phyloP scores from a whole-genome alignment of 2,113 vertebrate genomes.

The Manacus vitellinus region DNA sequence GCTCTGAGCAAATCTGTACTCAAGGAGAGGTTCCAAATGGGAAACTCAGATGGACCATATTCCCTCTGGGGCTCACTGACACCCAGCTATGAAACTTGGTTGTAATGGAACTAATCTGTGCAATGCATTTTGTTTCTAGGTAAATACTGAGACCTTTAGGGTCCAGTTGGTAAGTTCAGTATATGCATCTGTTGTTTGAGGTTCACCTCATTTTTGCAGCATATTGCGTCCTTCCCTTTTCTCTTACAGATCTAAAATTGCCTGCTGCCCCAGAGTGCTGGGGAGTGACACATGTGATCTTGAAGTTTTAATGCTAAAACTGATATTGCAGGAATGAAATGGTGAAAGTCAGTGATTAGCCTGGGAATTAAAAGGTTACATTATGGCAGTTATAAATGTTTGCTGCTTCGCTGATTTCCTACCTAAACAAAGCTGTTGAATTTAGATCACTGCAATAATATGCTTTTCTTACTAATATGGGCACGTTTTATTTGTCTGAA shows the following conservation, averaged over 20 bases:
- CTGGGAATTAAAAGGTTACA: not conserved
- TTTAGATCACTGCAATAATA: not conserved
- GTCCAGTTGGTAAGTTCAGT: not conserved
- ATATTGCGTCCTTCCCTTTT: not conserved
- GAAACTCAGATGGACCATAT: not conserved
- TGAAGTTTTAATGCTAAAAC: not conserved
- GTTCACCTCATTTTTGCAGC: not conserved
- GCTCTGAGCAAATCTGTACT: not conserved
- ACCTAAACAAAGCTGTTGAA: not conserved
- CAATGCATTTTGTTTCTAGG: slow-evolving; percentile 20
- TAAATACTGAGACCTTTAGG: slow-evolving; percentile 8
- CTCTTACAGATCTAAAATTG: not conserved
- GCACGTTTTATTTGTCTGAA: not conserved
- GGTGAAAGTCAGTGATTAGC: not conserved
- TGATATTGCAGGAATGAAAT: not conserved
- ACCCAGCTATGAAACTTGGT: not conserved
- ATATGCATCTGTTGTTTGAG: rapidly evolving
- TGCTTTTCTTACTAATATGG: not conserved
- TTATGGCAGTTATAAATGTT: not conserved
- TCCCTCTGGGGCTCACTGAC: not conserved
- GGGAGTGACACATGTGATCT: not conserved
- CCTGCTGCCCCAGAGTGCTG: not conserved
- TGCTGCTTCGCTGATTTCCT: not conserved
- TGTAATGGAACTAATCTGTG: not conserved
- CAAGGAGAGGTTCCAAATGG: not conserved